A percentile compares a stretch with the other conserved stretches of the same genome.
phyloP scores from a whole-genome alignment of 2,797 vertebrate species.

The Labroides dimidiatus region DNA sequence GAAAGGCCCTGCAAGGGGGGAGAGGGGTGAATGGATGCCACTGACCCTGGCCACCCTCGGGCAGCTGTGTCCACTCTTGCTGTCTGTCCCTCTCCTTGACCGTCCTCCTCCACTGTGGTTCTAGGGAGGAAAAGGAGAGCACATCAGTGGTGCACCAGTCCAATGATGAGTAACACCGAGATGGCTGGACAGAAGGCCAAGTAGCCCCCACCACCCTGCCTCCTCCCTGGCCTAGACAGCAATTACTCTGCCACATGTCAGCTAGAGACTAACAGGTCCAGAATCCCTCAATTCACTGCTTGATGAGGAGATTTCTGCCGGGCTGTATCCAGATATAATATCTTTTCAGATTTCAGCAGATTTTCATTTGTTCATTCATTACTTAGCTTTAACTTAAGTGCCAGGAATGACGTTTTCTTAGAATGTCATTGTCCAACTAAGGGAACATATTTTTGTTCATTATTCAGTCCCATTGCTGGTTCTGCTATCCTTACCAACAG shows the following conservation, averaged over 20 bases:
- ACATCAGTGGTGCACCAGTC: slow-evolving; percentile 35
- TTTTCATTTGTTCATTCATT: slow-evolving; percentile 67
- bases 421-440: slow-evolving; percentile 36
- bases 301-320: slow-evolving; percentile 55
- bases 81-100: slow-evolving; percentile 44
- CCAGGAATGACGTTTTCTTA: slow-evolving; percentile 38
- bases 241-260: slow-evolving; percentile 76
- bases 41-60: slow-evolving; percentile 65
- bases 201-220: slow-evolving; percentile 40
- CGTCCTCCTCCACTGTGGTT: slow-evolving; percentile 41
- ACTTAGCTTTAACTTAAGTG: slow-evolving; percentile 38
- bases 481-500: slow-evolving; percentile 46
- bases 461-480: slow-evolving; percentile 25
- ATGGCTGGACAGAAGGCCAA: slow-evolving; percentile 59
- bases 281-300: slow-evolving; percentile 55
- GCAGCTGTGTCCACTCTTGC: slow-evolving; percentile 43
- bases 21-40: slow-evolving; percentile 71
- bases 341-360: slow-evolving; percentile 50
- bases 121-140: slow-evolving; percentile 38
- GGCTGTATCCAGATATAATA: slow-evolving; percentile 50
- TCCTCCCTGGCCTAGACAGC: slow-evolving; percentile 61
- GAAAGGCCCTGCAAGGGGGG: slow-evolving; percentile 67
- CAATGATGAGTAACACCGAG: slow-evolving; percentile 62
- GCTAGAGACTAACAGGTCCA: slow-evolving; percentile 64
- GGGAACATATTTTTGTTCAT: slow-evolving; percentile 48